Percentiles rank a stretch among this genome's conserved stretches.
Conservation (phyloP, 1,140 invertebrate genomes). For the Myzus persicae region DNA sequence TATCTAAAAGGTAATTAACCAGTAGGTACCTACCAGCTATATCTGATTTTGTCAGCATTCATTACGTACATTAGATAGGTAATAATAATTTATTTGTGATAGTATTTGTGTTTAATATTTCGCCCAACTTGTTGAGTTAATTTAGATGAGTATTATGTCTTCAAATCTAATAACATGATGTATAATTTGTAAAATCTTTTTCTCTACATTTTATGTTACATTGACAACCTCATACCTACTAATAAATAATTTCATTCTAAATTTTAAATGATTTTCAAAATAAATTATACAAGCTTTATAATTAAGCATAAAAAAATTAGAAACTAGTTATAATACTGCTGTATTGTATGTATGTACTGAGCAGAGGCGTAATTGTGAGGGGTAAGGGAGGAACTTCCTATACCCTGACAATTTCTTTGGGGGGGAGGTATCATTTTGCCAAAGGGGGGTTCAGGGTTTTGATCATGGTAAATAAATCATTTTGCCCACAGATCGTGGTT, state of each 20-base stretch:
- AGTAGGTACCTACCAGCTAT: not conserved
- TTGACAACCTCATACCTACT: not conserved
- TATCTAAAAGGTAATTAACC: not conserved
- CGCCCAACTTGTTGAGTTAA: not conserved
- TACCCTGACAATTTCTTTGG: too few relatives aligned
- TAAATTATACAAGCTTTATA: not conserved
- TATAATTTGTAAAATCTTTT: not conserved
- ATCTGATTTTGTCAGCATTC: not conserved
- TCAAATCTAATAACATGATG: not conserved
- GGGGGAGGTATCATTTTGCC: too few relatives aligned
- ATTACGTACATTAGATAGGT: not conserved
- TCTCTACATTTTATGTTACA: not conserved
- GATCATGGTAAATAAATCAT: too few relatives aligned
- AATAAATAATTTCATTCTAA: not conserved
- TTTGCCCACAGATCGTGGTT: too few relatives aligned
- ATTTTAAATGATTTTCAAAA: not conserved
- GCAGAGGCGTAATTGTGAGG: too few relatives aligned
- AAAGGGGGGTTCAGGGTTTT: too few relatives aligned
- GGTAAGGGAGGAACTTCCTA: too few relatives aligned
- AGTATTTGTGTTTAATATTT: not conserved
- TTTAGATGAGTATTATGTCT: not conserved
- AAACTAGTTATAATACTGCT: not conserved
- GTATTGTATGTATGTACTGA: not conserved
- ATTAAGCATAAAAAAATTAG: not conserved
- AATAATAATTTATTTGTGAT: not conserved